Evolutionary conservation across 2,113 vertebrate species (phyloP).

Genomic region (Siniperca knerii): DNA sequence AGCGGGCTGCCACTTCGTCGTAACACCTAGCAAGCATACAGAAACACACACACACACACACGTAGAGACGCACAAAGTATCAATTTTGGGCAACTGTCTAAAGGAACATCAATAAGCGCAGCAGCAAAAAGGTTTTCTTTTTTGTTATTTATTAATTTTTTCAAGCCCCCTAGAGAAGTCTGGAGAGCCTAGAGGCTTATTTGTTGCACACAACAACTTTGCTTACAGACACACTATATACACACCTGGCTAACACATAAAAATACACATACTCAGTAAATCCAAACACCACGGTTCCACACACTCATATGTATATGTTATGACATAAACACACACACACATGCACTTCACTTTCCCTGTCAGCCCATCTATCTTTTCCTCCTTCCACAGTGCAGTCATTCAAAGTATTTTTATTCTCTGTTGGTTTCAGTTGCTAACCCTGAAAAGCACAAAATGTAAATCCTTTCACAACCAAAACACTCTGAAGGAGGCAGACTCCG

Average conservation of each 20-base stretch:
- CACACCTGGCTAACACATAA: not conserved
- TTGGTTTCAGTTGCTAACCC: not conserved
- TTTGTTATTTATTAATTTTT: not conserved
- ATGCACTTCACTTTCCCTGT: constrained; percentile 13
- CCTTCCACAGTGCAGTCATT: not conserved
- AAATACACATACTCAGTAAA: not conserved
- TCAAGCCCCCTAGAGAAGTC: constrained; percentile 14
- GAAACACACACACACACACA: not conserved
- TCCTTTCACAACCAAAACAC: not conserved
- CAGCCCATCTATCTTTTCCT: not conserved
- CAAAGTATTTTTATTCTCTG: constrained; percentile 10
- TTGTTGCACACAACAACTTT: constrained; percentile 22
- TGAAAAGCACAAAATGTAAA: constrained; percentile 2
- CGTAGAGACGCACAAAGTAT: not conserved
- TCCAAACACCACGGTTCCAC: not conserved
- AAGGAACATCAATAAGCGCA: constrained; percentile 27
- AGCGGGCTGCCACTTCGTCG: constrained; percentile 5
- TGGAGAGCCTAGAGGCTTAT: constrained; percentile 33
- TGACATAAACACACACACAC: constrained; percentile 14
- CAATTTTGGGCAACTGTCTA: constrained; percentile 30
- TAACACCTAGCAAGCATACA: not conserved
- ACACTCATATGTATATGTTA: not conserved
- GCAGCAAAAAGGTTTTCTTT: constrained; percentile 25
- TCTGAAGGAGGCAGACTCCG: not conserved
- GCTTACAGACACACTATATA: constrained; percentile 1